Evolutionary conservation across 2,113 vertebrate species (phyloP), one percentile per base, ranked within the genome.

Genomic region (Dipodomys ordii): DNA sequence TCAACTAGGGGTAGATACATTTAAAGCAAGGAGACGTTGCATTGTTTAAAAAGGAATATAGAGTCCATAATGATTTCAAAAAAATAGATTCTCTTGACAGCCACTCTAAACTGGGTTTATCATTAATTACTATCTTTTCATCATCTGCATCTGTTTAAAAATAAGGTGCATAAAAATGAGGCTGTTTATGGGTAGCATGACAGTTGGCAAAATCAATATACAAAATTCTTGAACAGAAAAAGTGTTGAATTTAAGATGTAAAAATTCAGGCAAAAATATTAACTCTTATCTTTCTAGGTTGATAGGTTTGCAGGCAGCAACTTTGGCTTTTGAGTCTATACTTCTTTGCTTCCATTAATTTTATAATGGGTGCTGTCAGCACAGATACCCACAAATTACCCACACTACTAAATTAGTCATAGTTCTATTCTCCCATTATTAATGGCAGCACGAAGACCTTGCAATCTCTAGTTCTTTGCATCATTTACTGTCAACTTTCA

Each of bases 401-500:
- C 39, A 84, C 0, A 12, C 16, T 15, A 30, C 28, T 39, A 79
- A 94, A 90, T 80, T 44, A 92, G 13, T 85, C 81, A 92, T 88
- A 72, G 92, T 92, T 13, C 62, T 92, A 62, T 94, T 90, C 71
- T n/a, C 44, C 22, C 97, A 39, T 96, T 97, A 97, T 97, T 97
- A 96, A 96, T 96, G 72, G 28, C 35, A 78, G 32, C 35, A 8
- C 76, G n/a, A 87, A 94, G n/a, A 88, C 77, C 72, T 97, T 94
- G 71, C 19, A 97, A 23, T 92, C 64, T 95, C 78, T 35, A 87
- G 92, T 96, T 98, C 96, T 97, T 97, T 98, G 89, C 91, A 94
- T 98, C 77, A 93, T 97, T 98, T 98, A 39, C 88, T 96, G 88
- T 93, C 94, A 87, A 94, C 39, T 95, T 96, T 93, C 93, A 92